Conservation (phyloP, 2,113 vertebrate genomes). For the Jaculus jaculus region DNA sequence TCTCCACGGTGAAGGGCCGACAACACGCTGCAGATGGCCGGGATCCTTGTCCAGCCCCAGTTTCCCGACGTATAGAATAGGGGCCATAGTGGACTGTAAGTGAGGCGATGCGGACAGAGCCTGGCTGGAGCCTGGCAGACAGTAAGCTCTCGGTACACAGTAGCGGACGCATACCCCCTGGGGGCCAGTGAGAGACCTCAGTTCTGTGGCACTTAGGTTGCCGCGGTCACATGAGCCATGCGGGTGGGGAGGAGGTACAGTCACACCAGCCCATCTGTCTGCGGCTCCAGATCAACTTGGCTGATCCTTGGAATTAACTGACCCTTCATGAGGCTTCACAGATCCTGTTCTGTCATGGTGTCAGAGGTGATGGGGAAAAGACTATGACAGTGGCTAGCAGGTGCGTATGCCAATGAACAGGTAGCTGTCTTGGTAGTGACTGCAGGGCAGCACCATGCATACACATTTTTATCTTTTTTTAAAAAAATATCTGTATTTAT, state of each 20-base stretch:
- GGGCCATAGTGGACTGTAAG: neutral
- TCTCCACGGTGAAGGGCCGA: neutral
- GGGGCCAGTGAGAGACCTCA: neutral
- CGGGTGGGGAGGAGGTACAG: neutral
- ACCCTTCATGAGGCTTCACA: neutral
- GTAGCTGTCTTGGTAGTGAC: neutral
- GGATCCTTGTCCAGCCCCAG: neutral
- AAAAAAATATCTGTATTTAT: no score
- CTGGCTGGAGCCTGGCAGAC: neutral
- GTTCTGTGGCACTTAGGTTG: accelerated
- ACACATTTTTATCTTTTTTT: no score
- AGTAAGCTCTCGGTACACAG: neutral
- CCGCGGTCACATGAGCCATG: no score
- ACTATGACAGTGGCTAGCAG: accelerated
- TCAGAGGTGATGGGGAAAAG: neutral
- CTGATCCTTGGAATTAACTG: constrained; percentile 7
- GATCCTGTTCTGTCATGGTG: neutral
- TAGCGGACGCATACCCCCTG: neutral
- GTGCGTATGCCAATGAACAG: neutral
- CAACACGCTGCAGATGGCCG: neutral
- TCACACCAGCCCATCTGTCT: neutral
- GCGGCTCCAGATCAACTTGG: neutral
- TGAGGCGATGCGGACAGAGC: neutral
- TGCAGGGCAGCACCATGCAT: neutral
- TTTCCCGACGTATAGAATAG: neutral